phyloP scores from a whole-genome alignment of 2,797 vertebrate species.

The Cuculus canorus region DNA sequence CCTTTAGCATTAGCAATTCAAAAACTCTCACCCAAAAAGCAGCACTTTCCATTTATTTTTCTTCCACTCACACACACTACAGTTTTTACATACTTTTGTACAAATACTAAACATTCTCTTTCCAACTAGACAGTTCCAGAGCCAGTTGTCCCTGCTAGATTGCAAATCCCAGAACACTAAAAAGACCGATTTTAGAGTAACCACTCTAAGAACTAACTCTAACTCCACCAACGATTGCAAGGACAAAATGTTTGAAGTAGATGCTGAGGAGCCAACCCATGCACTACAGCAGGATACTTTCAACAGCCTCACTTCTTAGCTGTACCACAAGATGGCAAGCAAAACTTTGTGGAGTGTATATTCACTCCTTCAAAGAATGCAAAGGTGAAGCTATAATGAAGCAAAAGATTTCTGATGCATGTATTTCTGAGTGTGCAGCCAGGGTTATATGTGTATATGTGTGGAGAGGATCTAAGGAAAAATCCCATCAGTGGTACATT shows the following conservation, averaged over 20 bases:
- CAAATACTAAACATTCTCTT: neutral
- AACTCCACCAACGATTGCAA: too few relatives aligned
- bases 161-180: neutral
- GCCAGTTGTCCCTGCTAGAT: neutral
- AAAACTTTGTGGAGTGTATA: neutral
- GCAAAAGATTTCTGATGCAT: neutral
- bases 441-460: rapidly evolving
- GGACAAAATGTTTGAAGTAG: neutral
- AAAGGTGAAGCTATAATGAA: neutral
- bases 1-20: neutral
- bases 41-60: neutral
- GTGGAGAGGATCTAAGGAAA: neutral
- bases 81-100: neutral
- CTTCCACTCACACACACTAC: neutral
- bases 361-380: neutral
- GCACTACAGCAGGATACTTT: neutral
- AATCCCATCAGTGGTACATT: neutral
- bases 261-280: neutral
- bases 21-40: neutral
- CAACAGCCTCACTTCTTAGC: neutral
- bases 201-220: neutral
- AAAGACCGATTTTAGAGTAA: neutral
- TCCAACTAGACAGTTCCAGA: neutral
- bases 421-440: neutral
- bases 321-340: constrained; percentile 18